Evolutionary conservation across 2,113 vertebrate genomes (phyloP).

Genomic region (Corvus cornix): DNA sequence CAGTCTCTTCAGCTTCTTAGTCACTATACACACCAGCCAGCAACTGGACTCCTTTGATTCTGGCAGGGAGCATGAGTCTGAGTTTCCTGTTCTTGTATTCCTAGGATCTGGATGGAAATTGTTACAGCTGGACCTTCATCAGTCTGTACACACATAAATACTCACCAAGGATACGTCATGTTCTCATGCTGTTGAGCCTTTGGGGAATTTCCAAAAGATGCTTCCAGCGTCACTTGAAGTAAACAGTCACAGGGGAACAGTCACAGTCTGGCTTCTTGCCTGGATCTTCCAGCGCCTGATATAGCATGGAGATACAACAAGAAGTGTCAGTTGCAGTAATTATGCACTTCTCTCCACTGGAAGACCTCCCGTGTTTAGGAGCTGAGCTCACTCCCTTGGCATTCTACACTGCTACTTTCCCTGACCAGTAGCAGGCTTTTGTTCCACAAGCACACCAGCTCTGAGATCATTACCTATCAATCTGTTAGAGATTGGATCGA

Average conservation of each 20-base stretch:
- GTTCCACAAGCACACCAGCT: not conserved
- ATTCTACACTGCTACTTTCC: not conserved
- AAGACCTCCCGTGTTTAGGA: not conserved
- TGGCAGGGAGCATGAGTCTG: not conserved
- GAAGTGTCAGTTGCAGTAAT: not conserved
- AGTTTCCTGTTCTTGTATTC: not conserved
- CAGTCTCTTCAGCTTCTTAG: not conserved
- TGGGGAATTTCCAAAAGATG: not conserved
- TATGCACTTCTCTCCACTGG: not conserved
- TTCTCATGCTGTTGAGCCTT: not conserved
- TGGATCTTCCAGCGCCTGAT: not conserved
- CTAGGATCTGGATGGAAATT: not conserved
- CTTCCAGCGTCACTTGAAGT: not conserved
- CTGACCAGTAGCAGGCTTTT: not conserved
- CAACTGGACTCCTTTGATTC: not conserved
- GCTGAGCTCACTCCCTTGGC: not conserved
- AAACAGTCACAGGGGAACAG: not conserved
- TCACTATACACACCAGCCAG: not conserved
- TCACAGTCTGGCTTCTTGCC: not conserved
- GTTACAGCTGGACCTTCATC: not conserved
- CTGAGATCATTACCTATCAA: not conserved
- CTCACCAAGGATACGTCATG: not conserved
- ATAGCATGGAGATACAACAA: not conserved
- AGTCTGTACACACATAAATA: not conserved
- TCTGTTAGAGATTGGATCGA: not conserved